Percentiles rank a stretch among this genome's conserved stretches.
Conservation (phyloP, 1,140 invertebrate genomes). For the Drosophila athabasca region DNA sequence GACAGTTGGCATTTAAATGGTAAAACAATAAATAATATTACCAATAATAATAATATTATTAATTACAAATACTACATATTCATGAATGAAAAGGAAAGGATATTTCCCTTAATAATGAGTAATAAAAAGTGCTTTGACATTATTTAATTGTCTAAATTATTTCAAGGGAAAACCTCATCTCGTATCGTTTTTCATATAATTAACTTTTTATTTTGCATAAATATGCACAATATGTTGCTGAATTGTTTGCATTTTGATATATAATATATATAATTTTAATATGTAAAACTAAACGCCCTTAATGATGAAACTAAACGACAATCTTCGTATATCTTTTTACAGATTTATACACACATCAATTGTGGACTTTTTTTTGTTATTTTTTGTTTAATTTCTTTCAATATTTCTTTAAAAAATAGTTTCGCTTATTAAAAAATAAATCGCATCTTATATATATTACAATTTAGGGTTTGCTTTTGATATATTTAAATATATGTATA, state of each 20-base stretch:
- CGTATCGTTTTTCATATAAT: conserved; percentile 51
- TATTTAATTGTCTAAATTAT: too few relatives aligned
- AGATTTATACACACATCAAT: conserved; percentile 48
- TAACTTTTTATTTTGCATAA: conserved; percentile 74
- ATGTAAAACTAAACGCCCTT: conserved; percentile 60
- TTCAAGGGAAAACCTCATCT: too few relatives aligned
- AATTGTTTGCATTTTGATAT: conserved; percentile 49
- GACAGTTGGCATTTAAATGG: too few relatives aligned
- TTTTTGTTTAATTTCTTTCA: conserved; percentile 23
- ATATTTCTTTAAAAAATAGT: conserved; percentile 41
- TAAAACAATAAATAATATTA: too few relatives aligned
- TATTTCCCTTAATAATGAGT: too few relatives aligned
- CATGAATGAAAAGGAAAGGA: too few relatives aligned
- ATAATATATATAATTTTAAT: conserved; percentile 45
- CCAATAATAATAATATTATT: too few relatives aligned
- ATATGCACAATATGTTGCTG: conserved; percentile 68
- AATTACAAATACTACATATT: too few relatives aligned
- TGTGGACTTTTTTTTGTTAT: conserved; percentile 21
- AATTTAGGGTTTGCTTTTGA: conserved; percentile 25
- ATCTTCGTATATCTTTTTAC: conserved; percentile 52
- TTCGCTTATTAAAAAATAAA: conserved; percentile 48
- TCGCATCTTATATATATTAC: conserved; percentile 39
- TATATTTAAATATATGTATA: conserved; percentile 24
- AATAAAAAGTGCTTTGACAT: too few relatives aligned
- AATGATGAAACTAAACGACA: conserved; percentile 64